A percentile compares a stretch with the other conserved stretches of the same genome.
phyloP scores from a whole-genome alignment of 2,888 invertebrate genomes.

The Thyatira batis region DNA sequence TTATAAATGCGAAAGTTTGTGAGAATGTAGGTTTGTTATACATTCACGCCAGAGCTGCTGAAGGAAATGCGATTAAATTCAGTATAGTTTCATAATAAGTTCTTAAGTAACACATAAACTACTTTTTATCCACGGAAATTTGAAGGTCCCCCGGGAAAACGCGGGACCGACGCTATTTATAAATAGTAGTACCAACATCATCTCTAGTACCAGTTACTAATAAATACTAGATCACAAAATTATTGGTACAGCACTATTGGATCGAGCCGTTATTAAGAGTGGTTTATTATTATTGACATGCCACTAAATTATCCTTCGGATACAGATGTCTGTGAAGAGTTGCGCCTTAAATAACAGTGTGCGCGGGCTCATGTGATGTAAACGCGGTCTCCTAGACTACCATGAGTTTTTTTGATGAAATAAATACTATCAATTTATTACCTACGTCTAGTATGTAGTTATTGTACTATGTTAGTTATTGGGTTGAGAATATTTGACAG shows the following conservation, averaged over 20 bases:
- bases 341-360: conserved; percentile 34
- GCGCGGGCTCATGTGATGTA: conserved; percentile 6
- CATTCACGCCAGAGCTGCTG: too few species aligned
- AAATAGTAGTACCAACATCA: too few species aligned
- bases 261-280: conserved; percentile 30
- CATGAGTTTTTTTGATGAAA: background rate
- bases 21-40: too few species aligned
- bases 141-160: too few species aligned
- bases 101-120: too few species aligned
- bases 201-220: too few species aligned
- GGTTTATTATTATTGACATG: conserved; percentile 40
- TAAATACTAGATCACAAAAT: too few species aligned
- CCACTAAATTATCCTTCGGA: conserved; percentile 36
- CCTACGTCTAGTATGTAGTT: background rate
- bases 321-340: conserved; percentile 31
- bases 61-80: too few species aligned
- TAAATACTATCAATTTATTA: background rate
- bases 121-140: too few species aligned
- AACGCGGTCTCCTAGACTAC: conserved; percentile 6
- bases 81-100: too few species aligned
- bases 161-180: too few species aligned
- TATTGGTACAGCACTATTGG: conserved; percentile 19
- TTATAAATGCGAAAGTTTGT: too few species aligned
- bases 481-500: background rate
- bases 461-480: background rate